Evolutionary conservation across 2,888 invertebrate species (phyloP), one percentile per base, ranked within the genome.

Genomic region (Aricia artaxerxes): DNA sequence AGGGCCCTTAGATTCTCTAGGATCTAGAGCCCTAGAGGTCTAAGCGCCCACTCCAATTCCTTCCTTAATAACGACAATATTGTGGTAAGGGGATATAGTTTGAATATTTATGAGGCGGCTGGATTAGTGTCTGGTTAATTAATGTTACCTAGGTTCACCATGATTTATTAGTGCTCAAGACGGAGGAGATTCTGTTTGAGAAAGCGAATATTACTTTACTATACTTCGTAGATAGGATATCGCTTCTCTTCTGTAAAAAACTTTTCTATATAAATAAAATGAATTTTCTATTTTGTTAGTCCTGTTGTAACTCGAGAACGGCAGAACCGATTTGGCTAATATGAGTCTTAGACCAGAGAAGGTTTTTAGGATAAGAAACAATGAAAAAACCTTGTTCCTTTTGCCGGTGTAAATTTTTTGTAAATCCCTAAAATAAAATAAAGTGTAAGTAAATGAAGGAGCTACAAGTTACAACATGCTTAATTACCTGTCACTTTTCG

Each of bases 401-500:
- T 44, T 9, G 9, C 2, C 7, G 9, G 40, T 49, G 44, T 7
- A 44, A 49, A 11, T 49, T 49, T 44, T 44, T 44, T 1, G 44
- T 44, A 9, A 44, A 44, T 44, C 44, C 2, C 49, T 11, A 2
- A 44, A 44, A 49, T 61, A 11, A 69, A 11, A 69, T 69, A 31
- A 49, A 75, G 13, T 49, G 11, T 4, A 49, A 24, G 11, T 4
- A 49, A 49, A 75, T 9, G 16, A 57, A 57, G 4, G 44, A 75
- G 49, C 24, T 5, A 49, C 24, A 49, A 75, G 24, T 24, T 24
- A 24, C 24, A 24, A 35, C 24, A 38, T 75, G 31, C 49, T 75
- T 75, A 75, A 75, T 75, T 75, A 75, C 11, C 31, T 75, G 75
- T 11, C 11, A 24, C 24, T 49, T 75, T 49, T 75, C 49, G 75